phyloP scores from a whole-genome alignment of 2,888 invertebrate genomes.

The Marasmarcha lunaedactyla region DNA sequence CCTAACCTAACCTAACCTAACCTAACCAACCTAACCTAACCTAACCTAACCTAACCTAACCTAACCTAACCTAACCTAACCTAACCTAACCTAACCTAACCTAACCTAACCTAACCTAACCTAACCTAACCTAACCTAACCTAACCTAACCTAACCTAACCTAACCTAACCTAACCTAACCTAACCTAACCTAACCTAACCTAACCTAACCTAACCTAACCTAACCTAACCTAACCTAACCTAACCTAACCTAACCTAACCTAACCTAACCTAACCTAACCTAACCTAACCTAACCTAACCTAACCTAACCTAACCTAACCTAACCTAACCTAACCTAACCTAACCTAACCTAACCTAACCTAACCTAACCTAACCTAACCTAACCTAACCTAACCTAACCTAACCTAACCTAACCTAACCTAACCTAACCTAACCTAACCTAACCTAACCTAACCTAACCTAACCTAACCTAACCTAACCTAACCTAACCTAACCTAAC shows the following conservation, averaged over 20 bases:
- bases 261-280: constrained; percentile 19
- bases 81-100: constrained; percentile 1
- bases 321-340: constrained; percentile 15
- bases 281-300: constrained; percentile 16
- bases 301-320: constrained; percentile 12
- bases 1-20: constrained; percentile 1
- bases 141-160: constrained; percentile 20
- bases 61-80: constrained; percentile 10
- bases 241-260: constrained; percentile 18
- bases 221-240: constrained; percentile 14
- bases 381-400: constrained; percentile 12
- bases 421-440: constrained; percentile 14
- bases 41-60: constrained; percentile 13
- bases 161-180: constrained; percentile 18
- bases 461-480: constrained; percentile 12
- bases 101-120: constrained; percentile 12
- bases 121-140: constrained; percentile 16
- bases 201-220: constrained; percentile 16
- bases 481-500: constrained; percentile 10
- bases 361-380: constrained; percentile 14
- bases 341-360: constrained; percentile 12
- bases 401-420: constrained; percentile 12
- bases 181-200: constrained; percentile 18
- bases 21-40: constrained; percentile 10
- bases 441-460: constrained; percentile 15